Percentiles rank a stretch among this genome's conserved stretches.
These are phyloP conservation scores for Harpagus bidentatus DNA, from an alignment of 2,113 vertebrate genomes.

Conservation along the genomic window DNA sequence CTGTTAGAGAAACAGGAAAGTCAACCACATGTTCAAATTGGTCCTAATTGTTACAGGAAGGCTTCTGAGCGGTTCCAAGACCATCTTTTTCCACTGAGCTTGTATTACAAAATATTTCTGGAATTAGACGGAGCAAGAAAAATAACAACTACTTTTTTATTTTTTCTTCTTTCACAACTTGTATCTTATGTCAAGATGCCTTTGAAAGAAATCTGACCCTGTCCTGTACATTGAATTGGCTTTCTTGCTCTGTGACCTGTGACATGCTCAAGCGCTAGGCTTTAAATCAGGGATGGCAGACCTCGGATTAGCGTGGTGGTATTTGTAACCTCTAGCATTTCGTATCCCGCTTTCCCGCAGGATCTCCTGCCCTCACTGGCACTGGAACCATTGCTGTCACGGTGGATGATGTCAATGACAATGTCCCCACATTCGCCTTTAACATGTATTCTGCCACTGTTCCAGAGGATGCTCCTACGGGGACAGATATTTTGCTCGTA, in stretches of 20 bases:
- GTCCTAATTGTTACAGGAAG: slow-evolving; percentile 46
- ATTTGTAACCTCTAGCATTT: slow-evolving; percentile 53
- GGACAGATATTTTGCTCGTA: slow-evolving; percentile 90
- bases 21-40: slow-evolving; percentile 36
- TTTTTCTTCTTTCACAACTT: neutral
- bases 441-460: slow-evolving; percentile 83
- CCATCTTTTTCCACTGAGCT: slow-evolving; percentile 35
- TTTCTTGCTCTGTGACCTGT: slow-evolving; percentile 12
- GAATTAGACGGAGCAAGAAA: slow-evolving; percentile 9
- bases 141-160: neutral
- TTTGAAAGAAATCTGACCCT: slow-evolving; percentile 7
- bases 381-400: slow-evolving; percentile 87
- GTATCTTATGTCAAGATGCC: neutral
- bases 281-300: slow-evolving; percentile 46
- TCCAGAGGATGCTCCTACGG: slow-evolving; percentile 88
- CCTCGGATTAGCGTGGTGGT: neutral
- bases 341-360: slow-evolving; percentile 61
- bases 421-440: slow-evolving; percentile 84
- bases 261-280: neutral
- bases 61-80: neutral
- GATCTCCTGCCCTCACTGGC: slow-evolving; percentile 88
- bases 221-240: neutral
- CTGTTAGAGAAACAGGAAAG: neutral
- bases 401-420: slow-evolving; percentile 94
- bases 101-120: slow-evolving; percentile 32